Evolutionary conservation across 2,797 vertebrate genomes (phyloP).

Genomic region (Mallotus villosus): DNA sequence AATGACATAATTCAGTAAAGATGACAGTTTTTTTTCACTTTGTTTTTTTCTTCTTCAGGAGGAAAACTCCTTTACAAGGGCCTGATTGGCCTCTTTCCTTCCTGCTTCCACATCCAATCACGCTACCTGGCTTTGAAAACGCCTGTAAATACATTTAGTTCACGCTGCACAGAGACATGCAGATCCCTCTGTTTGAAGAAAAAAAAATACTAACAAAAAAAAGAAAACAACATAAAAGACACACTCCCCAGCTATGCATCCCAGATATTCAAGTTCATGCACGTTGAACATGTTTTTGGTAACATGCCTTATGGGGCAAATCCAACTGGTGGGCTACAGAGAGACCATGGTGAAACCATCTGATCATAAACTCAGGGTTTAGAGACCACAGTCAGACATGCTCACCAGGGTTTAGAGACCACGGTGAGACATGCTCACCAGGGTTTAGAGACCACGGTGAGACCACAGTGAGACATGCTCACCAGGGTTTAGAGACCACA

Average conservation of each 20-base stretch:
- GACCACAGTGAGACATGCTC: too few species aligned
- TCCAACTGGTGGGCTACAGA: constrained; percentile 39
- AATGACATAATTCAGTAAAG: constrained; percentile 54
- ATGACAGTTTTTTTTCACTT: constrained; percentile 22
- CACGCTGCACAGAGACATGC: constrained; percentile 48
- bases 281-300: constrained; percentile 62
- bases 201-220: constrained; percentile 42
- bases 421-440: too few species aligned
- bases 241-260: constrained; percentile 36
- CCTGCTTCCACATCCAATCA: constrained; percentile 29
- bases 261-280: constrained; percentile 37
- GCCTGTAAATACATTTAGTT: constrained; percentile 58
- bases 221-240: constrained; percentile 16
- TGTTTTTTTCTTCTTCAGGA: constrained; percentile 33
- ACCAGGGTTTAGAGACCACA: too few species aligned
- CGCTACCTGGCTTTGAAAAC: constrained; percentile 52
- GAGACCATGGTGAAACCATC: constrained; percentile 37
- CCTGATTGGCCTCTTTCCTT: constrained; percentile 28
- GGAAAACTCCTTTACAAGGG: constrained; percentile 46
- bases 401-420: too few species aligned
- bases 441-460: too few species aligned
- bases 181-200: constrained; percentile 43
- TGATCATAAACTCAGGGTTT: not conserved
- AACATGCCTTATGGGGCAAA: constrained; percentile 63
- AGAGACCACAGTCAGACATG: too few species aligned